Base-by-base conservation (phyloP, 1,140 invertebrate species). In the Metaphire vulgaris region DNA sequence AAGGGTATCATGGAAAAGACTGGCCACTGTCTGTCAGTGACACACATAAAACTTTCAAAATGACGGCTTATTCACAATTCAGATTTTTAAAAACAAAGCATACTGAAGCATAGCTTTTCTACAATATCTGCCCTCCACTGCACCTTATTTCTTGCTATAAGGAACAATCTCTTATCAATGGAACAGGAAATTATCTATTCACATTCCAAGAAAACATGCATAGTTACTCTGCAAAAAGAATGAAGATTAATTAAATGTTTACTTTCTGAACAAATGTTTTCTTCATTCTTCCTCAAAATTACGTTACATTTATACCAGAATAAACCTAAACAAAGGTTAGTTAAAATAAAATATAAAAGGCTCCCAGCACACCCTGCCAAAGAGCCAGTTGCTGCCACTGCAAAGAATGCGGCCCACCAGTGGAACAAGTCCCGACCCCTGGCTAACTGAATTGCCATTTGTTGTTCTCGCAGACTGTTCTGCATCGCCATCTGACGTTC, bases 401-500 rank as follows among this genome's bases (percentile, higher is more conserved):
- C 79, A 83, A 91, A 92, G 86, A 93, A 93, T 21, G 89, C 83
- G 33, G 89, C 88, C 80, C 90, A 87, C 91, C 91, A 93, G 78
- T 90, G 88, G 80, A 92, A 90, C 26, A 91, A 82, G 82, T 93
- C 92, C 76, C 92, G 85, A 73, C 89, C 88, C 81, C 89, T 88
- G 2, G 92, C 91, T 65, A 93, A 88, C 83, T 91, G 88, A 84
- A 91, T 85, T 0, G 92, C 91, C 83, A 90, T 88, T 84, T 91
- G 88, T 75, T 91, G 85, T 84, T 92, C 90, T 80, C 91, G 88
- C 87, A 93, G 90, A 83, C 92, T 90, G 86, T 92, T 91, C 82
- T 91, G 91, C 88, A 93, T 89, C 81, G 92, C 91, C 79, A 93
- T 90, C 86, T 92, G 91, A 69, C 90, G 84, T 80, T 91, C 90